These are phyloP conservation scores for Xestia sexstrigata DNA, from an alignment of 2,888 invertebrate genomes.

Conservation along the genomic window DNA sequence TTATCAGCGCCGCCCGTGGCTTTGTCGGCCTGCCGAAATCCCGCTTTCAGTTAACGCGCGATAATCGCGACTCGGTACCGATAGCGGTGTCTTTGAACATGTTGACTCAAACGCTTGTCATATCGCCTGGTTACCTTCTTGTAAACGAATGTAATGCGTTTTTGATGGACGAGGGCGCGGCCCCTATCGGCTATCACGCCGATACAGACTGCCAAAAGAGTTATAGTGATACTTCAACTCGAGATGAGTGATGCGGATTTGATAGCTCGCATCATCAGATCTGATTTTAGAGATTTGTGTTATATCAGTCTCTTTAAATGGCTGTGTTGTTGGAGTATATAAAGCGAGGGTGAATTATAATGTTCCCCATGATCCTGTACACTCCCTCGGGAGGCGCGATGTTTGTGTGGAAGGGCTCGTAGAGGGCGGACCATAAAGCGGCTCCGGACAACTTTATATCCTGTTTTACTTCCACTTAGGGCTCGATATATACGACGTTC, in stretches of 20 bases:
- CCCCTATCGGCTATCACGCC: constrained; percentile 74
- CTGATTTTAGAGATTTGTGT: constrained; percentile 66
- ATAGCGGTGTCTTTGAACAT: constrained; percentile 88
- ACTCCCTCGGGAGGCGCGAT: constrained; percentile 67
- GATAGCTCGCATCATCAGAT: constrained; percentile 58
- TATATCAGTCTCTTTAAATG: constrained; percentile 32
- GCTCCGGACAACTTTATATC: constrained; percentile 75
- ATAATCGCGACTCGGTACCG: constrained; percentile 80
- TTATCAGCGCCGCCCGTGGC: constrained; percentile 81
- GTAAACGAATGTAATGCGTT: constrained; percentile 84
- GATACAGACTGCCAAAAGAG: constrained; percentile 73
- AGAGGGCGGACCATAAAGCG: constrained; percentile 78
- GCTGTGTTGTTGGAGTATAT: constrained; percentile 26
- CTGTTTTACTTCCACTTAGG: constrained; percentile 80
- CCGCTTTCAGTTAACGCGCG: constrained; percentile 84
- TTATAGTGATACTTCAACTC: constrained; percentile 64
- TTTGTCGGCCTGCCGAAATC: constrained; percentile 90
- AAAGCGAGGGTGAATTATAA: constrained; percentile 55
- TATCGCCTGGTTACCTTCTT: constrained; percentile 84
- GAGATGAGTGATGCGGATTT: constrained; percentile 67
- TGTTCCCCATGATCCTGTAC: constrained; percentile 35
- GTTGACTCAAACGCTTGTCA: constrained; percentile 82
- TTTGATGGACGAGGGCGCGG: constrained; percentile 88
- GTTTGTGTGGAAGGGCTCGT: constrained; percentile 55
- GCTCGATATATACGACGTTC: constrained; percentile 39